Base-by-base conservation (phyloP, 2,797 vertebrate species). In the Hypotaenidia okinawae region DNA sequence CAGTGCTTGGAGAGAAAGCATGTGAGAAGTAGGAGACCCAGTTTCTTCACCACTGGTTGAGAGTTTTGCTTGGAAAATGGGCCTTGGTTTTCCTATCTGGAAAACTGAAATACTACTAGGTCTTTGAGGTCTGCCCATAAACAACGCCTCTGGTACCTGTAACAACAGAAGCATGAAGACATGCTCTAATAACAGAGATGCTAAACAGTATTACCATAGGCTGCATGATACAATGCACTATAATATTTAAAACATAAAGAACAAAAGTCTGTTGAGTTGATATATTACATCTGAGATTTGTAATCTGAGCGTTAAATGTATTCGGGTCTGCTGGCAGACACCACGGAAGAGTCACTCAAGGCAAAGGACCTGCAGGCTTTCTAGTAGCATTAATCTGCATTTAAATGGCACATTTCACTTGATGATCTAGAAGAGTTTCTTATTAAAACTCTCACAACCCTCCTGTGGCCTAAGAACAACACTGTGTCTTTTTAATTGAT, bases 141-240 rank as follows among this genome's bases (percentile, higher is more conserved):
- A 57, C 9, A 66, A 13, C 8, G 68, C 63, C 52, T 47, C 67
- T 57, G 21, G 52, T 41, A 72, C 58, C 41, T 70, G 23, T 61
- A 74, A 86, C 67, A 83, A 89, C 35, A 93, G 8, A 83, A 75
- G 43, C 35, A 83, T 62, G 52, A 93, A 88, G 61, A 92, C 72
- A 62, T 75, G 81, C 32, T 69, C 35, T 95, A 95, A 91, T 93
- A 70, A 93, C 52, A 91, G 62, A 82, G 91, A 93, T 79, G 84
- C n/a, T 90, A 59, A 82, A 35, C 33, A 57, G 47, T 24, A 67
- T 85, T 89, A 82, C 10, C 84, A 83, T 28, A 83, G 52, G 24
- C 33, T 85, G 35, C 35, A 61, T 33, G 63, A 61, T 66, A 95
- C 37, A 79, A 66, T 37, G 41, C 54, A 81, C 35, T 87, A 4